phyloP scores from a whole-genome alignment of 2,797 vertebrate genomes.

The Yasuhikotakia modesta region DNA sequence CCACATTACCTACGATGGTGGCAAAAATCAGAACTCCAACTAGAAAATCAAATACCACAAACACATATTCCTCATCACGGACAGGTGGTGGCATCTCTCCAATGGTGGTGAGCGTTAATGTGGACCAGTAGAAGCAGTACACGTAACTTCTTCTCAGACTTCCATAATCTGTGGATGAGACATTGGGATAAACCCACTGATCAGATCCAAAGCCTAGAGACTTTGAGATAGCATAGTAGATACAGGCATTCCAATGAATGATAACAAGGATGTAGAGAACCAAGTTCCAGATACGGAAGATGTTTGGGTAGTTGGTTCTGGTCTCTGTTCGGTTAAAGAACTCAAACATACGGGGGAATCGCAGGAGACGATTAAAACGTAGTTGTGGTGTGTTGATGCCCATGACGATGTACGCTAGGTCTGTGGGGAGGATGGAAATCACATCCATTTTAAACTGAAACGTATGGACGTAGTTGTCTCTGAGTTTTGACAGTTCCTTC shows the following conservation, averaged over 20 bases:
- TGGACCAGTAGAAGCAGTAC: slow-evolving; percentile 97
- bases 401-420: slow-evolving; percentile 81
- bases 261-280: slow-evolving; percentile 94
- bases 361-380: slow-evolving; percentile 91
- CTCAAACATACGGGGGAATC: slow-evolving; percentile 90
- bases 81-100: slow-evolving; percentile 92
- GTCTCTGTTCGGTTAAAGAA: slow-evolving; percentile 93
- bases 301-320: slow-evolving; percentile 90
- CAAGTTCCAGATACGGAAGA: slow-evolving; percentile 91
- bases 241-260: slow-evolving; percentile 98
- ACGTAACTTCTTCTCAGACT: slow-evolving; percentile 83
- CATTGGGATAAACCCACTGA: slow-evolving; percentile 92
- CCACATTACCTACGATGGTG: slow-evolving; percentile 96
- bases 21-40: slow-evolving; percentile 92
- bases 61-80: slow-evolving; percentile 92
- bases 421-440: slow-evolving; percentile 87
- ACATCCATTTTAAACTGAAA: slow-evolving; percentile 89
- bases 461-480: slow-evolving; percentile 81
- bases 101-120: slow-evolving; percentile 92
- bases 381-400: slow-evolving; percentile 85
- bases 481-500: slow-evolving; percentile 82
- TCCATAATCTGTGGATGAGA: slow-evolving; percentile 82
- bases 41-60: slow-evolving; percentile 94
- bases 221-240: slow-evolving; percentile 94
- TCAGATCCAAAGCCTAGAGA: slow-evolving; percentile 90